Base-by-base conservation (phyloP, 1,140 invertebrate species). In the Saccostrea glomerata region DNA sequence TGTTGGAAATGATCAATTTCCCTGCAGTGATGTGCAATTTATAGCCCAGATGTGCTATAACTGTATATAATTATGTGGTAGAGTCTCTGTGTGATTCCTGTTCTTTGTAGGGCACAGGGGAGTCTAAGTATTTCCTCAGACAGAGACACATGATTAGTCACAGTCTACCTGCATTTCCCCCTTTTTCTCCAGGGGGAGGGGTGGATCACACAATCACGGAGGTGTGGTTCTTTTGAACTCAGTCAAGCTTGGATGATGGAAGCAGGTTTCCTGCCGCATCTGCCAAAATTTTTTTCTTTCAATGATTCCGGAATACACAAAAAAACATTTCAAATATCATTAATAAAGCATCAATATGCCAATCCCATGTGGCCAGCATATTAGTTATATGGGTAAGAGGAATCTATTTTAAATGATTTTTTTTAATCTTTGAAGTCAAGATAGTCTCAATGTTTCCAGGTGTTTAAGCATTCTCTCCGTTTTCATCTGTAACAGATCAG, bases 21-120 rank as follows among this genome's bases (percentile, higher is more conserved):
- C 70, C 23, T 73, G 23, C 70, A 73, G 70, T 25, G 70, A 73
- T 73, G 70, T 30, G 70, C 70, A 73, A 73, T 73, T 73, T 73
- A 73, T 73, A 73, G 70, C 70, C 70, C 70, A 73, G 70, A 73
- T 73, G 70, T 73, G 70, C 70, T 30, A 73, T 73, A 73, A 73
- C 70, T 73, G 70, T 73, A 73, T 73, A 73, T 73, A 20, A 73
- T 73, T 30, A 73, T 73, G 70, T 73, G 30, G 70, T 23, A 73
- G 23, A 23, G 40, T 47, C 40, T 47, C 40, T 9, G 25, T 73
- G 70, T 15, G 23, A 25, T 73, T 73, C 70, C 70, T 73, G 30
- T 73, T 60, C 70, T 25, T 73, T 73, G 70, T 73, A 73, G 9
- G 70, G 23, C 70, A 73, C 70, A 73, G 25, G 23, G 70, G 70